These are phyloP conservation scores for Drosophila bifasciata DNA, from an alignment of 1,140 invertebrate genomes.

Conservation along the genomic window DNA sequence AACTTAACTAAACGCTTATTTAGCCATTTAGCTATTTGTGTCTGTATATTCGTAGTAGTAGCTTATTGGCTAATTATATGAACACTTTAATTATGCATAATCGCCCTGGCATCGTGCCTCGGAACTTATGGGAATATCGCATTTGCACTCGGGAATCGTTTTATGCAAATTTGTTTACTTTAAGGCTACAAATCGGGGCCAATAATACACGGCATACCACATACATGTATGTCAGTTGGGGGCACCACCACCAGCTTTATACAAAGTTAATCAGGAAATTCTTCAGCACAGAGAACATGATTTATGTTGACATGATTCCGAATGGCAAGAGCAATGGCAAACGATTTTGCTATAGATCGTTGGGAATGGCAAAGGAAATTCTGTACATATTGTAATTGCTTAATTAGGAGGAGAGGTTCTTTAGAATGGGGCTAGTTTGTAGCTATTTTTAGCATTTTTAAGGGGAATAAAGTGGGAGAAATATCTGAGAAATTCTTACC, in stretches of 20 bases:
- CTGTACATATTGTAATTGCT: background rate
- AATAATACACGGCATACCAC: slow-evolving; percentile 7
- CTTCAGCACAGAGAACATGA: slow-evolving; percentile 44
- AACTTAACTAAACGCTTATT: slow-evolving; percentile 66
- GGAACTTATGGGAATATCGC: slow-evolving; percentile 31
- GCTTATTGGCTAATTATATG: slow-evolving; percentile 53
- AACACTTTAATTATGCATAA: slow-evolving; percentile 52
- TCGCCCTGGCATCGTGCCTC: slow-evolving; percentile 32
- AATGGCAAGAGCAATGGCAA: slow-evolving; percentile 29
- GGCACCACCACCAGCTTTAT: no score
- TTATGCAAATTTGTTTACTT: slow-evolving; percentile 37
- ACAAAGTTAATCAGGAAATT: slow-evolving; percentile 53
- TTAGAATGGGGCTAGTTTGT: no score
- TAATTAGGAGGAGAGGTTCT: no score
- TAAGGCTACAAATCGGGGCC: slow-evolving; percentile 8
- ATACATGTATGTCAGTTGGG: no score
- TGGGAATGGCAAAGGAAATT: background rate
- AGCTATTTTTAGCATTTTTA: no score
- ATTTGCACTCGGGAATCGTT: slow-evolving; percentile 7
- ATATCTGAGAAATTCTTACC: no score
- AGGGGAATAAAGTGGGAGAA: no score
- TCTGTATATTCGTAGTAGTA: slow-evolving; percentile 18
- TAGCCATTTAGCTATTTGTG: slow-evolving; percentile 26
- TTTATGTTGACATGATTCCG: slow-evolving; percentile 53
- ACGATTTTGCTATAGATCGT: slow-evolving; percentile 5